Evolutionary conservation across 1,140 invertebrate genomes (phyloP).

Genomic region (Trinorchestia longiramus): DNA sequence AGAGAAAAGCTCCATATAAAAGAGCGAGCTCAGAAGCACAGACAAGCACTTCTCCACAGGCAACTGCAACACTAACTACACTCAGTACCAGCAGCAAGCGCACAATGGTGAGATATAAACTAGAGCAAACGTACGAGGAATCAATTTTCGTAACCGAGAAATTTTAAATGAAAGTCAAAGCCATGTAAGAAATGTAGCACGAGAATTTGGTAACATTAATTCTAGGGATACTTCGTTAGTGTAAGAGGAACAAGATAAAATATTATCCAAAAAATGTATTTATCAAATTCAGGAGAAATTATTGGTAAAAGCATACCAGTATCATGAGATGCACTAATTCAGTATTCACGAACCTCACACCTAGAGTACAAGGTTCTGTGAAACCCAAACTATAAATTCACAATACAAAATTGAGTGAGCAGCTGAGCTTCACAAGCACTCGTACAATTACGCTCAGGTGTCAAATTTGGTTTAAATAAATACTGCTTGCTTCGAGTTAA

Average conservation of each 20-base stretch:
- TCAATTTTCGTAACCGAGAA: neutral
- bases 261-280: neutral
- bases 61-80: neutral
- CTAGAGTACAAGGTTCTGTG: neutral
- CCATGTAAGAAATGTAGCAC: neutral
- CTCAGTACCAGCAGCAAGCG: neutral
- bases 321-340: neutral
- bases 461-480: neutral
- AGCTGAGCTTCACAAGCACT: neutral
- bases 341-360: neutral
- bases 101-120: neutral
- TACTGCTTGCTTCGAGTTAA: neutral
- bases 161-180: neutral
- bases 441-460: neutral
- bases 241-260: neutral
- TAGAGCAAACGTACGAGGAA: neutral
- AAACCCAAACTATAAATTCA: neutral
- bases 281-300: neutral
- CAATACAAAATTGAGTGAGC: neutral
- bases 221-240: neutral
- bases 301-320: neutral
- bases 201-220: neutral
- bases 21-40: neutral
- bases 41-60: constrained; percentile 1
- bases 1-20: constrained; percentile 39